phyloP scores from a whole-genome alignment of 2,797 vertebrate species.

The Lepus oiostolus region DNA sequence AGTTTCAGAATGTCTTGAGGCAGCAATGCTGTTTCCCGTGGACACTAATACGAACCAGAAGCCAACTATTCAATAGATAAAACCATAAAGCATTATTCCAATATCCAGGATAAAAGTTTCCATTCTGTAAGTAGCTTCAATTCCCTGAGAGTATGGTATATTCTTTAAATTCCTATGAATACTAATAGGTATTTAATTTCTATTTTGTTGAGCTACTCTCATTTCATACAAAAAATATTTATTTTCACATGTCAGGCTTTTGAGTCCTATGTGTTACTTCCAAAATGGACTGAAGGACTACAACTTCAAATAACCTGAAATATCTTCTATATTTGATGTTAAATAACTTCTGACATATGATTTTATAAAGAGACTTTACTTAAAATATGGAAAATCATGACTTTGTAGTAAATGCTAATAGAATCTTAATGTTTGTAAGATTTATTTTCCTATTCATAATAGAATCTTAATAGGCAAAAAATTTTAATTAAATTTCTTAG shows the following conservation, averaged over 20 bases:
- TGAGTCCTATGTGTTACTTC: constrained; percentile 36
- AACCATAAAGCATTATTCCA: neutral
- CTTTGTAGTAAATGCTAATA: constrained; percentile 74
- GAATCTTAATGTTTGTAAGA: constrained; percentile 75
- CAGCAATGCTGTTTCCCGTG: neutral
- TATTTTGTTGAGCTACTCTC: neutral
- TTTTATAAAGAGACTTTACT: constrained; percentile 76
- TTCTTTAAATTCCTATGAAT: neutral
- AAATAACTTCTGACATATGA: constrained; percentile 54
- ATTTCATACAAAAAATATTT: constrained; percentile 28
- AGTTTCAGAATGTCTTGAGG: constrained; percentile 22
- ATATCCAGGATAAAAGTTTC: neutral
- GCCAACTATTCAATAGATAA: neutral
- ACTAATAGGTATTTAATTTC: neutral
- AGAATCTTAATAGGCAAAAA: constrained; percentile 44
- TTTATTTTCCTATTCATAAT: constrained; percentile 52
- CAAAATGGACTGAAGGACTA: constrained; percentile 71
- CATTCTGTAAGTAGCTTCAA: neutral
- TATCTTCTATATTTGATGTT: constrained; percentile 64
- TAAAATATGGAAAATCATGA: constrained; percentile 75
- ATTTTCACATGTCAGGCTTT: neutral
- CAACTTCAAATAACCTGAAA: constrained; percentile 52
- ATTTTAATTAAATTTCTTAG: constrained; percentile 59
- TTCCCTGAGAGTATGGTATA: neutral
- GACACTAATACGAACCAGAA: neutral